These are phyloP conservation scores for Bos javanicus DNA, from an alignment of 2,113 vertebrate genomes.

Conservation along the genomic window DNA sequence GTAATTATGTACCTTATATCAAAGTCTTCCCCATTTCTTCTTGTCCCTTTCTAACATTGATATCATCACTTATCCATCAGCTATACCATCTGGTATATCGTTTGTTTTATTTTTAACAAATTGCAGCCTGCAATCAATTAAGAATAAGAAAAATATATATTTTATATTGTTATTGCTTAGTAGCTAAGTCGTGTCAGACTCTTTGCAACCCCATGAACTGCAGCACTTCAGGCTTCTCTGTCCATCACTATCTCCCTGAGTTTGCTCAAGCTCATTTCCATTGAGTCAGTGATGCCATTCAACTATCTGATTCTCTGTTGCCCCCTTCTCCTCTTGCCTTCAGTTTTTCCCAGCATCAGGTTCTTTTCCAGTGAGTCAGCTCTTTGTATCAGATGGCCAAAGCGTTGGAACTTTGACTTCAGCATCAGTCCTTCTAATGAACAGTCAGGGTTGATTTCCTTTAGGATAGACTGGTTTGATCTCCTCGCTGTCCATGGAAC, in stretches of 20 bases:
- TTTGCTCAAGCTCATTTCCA: neutral
- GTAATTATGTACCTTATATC: neutral
- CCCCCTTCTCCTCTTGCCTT: neutral
- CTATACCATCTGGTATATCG: neutral
- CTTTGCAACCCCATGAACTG: neutral
- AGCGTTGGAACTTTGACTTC: neutral
- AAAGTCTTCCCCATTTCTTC: neutral
- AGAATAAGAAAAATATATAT: neutral
- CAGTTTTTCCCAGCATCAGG: neutral
- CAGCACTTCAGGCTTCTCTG: neutral
- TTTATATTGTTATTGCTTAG: neutral
- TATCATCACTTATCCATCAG: neutral
- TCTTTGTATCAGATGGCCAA: neutral
- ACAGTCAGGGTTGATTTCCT: neutral
- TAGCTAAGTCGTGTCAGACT: fast-evolving
- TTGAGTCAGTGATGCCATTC: neutral
- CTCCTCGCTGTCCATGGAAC: neutral
- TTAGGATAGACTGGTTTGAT: neutral
- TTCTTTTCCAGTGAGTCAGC: neutral
- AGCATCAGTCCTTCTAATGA: neutral
- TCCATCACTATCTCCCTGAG: neutral
- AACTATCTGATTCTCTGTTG: neutral
- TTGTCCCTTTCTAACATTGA: neutral
- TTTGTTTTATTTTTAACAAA: neutral
- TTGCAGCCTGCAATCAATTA: neutral